Percentiles rank a stretch among this genome's conserved stretches.
Conservation (phyloP, 2,888 invertebrate genomes). For the Notocelia uddmanniana region DNA sequence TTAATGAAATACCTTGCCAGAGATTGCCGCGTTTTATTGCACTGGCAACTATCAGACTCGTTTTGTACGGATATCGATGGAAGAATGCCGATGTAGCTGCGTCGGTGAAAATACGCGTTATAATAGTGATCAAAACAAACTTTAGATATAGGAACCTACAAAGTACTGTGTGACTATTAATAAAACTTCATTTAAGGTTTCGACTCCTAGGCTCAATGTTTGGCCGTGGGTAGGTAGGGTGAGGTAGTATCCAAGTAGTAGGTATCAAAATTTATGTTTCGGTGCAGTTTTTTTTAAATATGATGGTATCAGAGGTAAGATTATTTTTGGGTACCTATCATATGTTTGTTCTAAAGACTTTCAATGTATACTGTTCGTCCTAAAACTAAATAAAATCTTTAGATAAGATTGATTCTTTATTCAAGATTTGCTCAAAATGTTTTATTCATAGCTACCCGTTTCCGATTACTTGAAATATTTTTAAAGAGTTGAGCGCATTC, state of each 20-base stretch:
- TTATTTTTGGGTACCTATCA: background rate
- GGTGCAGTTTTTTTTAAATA: background rate
- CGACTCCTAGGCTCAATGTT: background rate
- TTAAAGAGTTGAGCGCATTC: constrained; percentile 54
- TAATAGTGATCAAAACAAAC: no score
- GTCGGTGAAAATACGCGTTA: background rate
- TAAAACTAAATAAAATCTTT: background rate
- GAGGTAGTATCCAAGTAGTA: background rate
- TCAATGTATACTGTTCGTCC: background rate
- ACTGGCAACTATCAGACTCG: constrained; percentile 23
- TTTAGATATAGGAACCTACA: no score
- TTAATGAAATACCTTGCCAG: constrained; percentile 59
- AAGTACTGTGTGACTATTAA: no score
- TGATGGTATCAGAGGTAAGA: background rate
- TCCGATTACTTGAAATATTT: constrained; percentile 58
- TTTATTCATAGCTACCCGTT: constrained; percentile 57
- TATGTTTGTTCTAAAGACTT: background rate
- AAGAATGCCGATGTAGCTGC: background rate
- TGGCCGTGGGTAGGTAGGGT: background rate
- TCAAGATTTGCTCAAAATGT: constrained; percentile 47
- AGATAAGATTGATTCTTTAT: constrained; percentile 24
- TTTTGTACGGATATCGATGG: constrained; percentile 7
- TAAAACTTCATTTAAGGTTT: no score
- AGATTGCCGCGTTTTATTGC: constrained; percentile 44
- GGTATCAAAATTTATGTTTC: background rate